Percentiles rank a stretch among this genome's conserved stretches.
phyloP scores from a whole-genome alignment of 2,888 invertebrate species.

The Xanthostigma xanthostigma region DNA sequence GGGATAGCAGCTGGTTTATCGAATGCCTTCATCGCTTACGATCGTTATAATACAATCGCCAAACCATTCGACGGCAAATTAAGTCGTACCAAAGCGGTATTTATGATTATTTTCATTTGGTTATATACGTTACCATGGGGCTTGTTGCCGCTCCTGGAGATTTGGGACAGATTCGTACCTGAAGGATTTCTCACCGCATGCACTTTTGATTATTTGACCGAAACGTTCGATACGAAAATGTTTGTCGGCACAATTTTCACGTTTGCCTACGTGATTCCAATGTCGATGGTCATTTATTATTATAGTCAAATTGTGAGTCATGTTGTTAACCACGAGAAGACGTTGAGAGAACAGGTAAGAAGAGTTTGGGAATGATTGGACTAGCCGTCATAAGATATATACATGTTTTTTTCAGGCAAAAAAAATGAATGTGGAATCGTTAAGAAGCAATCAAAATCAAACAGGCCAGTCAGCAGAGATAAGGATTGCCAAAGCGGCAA shows the following conservation, averaged over 20 bases:
- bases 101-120: slow-evolving; percentile 62
- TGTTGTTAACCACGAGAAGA: slow-evolving; percentile 74
- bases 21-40: slow-evolving; percentile 75
- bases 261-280: slow-evolving; percentile 64
- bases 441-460: slow-evolving; percentile 53
- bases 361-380: neutral
- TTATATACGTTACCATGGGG: slow-evolving; percentile 69
- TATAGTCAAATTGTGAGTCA: slow-evolving; percentile 76
- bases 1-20: slow-evolving; percentile 70
- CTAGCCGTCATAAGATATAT: too few relatives aligned
- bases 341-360: slow-evolving; percentile 49
- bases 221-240: slow-evolving; percentile 60
- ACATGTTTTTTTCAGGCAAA: slow-evolving; percentile 41
- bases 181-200: slow-evolving; percentile 86
- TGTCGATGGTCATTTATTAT: slow-evolving; percentile 63
- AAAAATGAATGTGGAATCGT: slow-evolving; percentile 81
- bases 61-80: slow-evolving; percentile 70
- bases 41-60: slow-evolving; percentile 66
- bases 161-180: slow-evolving; percentile 76
- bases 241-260: slow-evolving; percentile 64
- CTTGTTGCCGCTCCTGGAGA: slow-evolving; percentile 58
- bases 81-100: slow-evolving; percentile 61
- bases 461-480: slow-evolving; percentile 62
- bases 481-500: slow-evolving; percentile 75
- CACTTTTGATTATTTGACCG: slow-evolving; percentile 66